phyloP scores from a whole-genome alignment of 2,888 invertebrate species.

The Petrolisthes manimaculis region DNA sequence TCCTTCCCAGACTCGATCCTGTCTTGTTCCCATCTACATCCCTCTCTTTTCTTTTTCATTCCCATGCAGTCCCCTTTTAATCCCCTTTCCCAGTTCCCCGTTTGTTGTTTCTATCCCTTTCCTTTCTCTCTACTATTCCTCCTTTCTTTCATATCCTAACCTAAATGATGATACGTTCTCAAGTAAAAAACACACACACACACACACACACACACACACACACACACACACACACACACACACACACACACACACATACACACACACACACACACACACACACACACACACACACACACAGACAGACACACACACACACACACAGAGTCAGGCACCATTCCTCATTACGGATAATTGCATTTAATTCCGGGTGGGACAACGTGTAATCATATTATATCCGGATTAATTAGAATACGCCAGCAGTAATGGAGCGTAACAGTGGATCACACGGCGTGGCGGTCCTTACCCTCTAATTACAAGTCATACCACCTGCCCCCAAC shows the following conservation, averaged over 20 bases:
- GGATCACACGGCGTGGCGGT: not conserved
- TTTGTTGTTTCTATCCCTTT: not conserved
- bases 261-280: slow-evolving; percentile 1
- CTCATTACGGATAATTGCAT: not conserved
- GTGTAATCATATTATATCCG: not conserved
- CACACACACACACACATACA: slow-evolving; percentile 9
- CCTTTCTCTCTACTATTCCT: not conserved
- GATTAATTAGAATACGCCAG: not conserved
- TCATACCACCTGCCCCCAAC: slow-evolving; percentile 2
- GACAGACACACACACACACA: not conserved
- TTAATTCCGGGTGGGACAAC: not conserved
- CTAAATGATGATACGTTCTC: not conserved
- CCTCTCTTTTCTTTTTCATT: slow-evolving; percentile 6
- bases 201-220: slow-evolving; percentile 1
- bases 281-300: slow-evolving; percentile 4
- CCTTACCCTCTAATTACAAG: not conserved
- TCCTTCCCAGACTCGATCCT: not conserved
- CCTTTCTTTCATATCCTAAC: not conserved
- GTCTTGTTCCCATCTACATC: not conserved
- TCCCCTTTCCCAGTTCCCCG: not conserved
- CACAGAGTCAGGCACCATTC: not conserved
- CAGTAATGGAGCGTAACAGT: not conserved
- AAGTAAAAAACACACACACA: not conserved
- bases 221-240: slow-evolving; percentile 17
- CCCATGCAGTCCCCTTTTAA: not conserved